phyloP scores from a whole-genome alignment of 1,140 invertebrate genomes.

The Drosophila mauritiana region DNA sequence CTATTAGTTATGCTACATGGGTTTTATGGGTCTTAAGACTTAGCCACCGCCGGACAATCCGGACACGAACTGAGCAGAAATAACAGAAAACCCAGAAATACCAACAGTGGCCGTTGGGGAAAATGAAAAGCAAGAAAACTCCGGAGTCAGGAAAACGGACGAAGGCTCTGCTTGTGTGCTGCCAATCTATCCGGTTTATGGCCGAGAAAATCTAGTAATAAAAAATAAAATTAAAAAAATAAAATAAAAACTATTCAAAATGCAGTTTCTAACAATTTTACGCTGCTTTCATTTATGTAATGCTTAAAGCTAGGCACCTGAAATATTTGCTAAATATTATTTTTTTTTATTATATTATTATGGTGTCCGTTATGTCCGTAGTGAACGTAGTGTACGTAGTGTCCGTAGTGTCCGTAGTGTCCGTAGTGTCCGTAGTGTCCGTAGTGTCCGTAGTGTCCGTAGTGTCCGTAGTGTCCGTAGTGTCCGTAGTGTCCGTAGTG shows the following conservation, averaged over 20 bases:
- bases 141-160: not conserved
- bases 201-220: not conserved
- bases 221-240: not conserved
- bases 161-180: not conserved
- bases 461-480: too few species aligned
- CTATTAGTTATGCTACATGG: constrained; percentile 75
- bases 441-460: too few species aligned
- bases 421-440: too few species aligned
- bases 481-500: too few species aligned
- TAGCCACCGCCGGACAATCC: constrained; percentile 34
- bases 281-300: too few species aligned
- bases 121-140: not conserved
- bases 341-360: too few species aligned
- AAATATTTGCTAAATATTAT: too few species aligned
- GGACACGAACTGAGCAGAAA: constrained; percentile 24
- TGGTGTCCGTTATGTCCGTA: too few species aligned
- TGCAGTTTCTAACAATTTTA: too few species aligned
- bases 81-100: not conserved
- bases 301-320: too few species aligned
- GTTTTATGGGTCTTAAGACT: constrained; percentile 61
- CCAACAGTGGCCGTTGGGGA: not conserved
- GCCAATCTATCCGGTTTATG: not conserved
- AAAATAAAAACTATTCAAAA: not conserved
- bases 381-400: too few species aligned
- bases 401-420: too few species aligned